These are phyloP conservation scores for Globicephala melas DNA, from an alignment of 2,113 vertebrate species.

Conservation along the genomic window DNA sequence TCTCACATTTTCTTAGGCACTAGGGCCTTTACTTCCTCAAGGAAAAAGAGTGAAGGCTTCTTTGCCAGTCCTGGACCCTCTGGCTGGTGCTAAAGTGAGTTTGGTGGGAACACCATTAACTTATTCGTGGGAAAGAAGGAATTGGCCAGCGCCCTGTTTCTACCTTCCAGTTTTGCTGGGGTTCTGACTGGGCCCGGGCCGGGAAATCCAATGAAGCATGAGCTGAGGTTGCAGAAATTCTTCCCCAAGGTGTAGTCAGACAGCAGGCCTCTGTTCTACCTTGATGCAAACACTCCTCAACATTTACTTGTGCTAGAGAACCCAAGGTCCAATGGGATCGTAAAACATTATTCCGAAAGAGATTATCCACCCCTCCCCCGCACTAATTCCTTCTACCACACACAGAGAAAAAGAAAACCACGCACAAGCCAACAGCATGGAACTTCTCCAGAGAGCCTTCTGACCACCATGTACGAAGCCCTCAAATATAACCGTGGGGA, in stretches of 20 bases:
- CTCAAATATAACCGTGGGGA: neutral
- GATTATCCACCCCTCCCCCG: neutral
- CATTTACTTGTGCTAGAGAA: constrained; percentile 30
- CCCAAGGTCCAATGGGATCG: constrained; percentile 6
- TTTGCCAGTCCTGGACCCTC: neutral
- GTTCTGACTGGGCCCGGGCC: neutral
- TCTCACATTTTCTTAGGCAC: constrained; percentile 22
- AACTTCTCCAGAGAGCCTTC: constrained; percentile 22
- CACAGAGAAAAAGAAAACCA: constrained; percentile 37
- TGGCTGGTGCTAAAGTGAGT: neutral
- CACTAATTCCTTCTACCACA: constrained; percentile 43
- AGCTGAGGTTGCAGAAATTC: neutral
- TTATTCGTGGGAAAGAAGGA: constrained; percentile 44
- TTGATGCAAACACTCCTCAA: neutral
- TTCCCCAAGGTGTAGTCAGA: neutral
- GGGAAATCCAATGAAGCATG: neutral
- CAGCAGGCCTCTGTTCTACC: neutral
- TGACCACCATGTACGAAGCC: neutral
- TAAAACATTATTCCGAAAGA: constrained; percentile 32
- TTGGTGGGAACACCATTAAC: constrained; percentile 18
- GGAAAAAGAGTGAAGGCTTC: neutral
- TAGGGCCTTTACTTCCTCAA: neutral
- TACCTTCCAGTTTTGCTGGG: neutral
- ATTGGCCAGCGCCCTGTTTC: neutral
- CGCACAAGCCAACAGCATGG: neutral